Conservation (phyloP, 2,888 invertebrate species). For the Deilephila porcellus region DNA sequence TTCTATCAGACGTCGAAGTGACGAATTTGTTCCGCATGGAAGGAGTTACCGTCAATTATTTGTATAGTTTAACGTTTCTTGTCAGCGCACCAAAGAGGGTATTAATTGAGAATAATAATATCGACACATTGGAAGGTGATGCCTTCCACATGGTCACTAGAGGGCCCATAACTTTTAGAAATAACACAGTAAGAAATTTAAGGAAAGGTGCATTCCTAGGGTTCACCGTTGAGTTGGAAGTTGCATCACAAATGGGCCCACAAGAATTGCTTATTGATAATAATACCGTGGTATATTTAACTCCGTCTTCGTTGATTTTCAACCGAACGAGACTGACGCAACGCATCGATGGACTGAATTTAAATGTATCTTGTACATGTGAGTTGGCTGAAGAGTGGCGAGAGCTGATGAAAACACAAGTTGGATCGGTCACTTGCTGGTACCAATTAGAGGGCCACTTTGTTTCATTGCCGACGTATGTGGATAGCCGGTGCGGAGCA, state of each 20-base stretch:
- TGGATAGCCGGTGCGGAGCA: constrained; percentile 71
- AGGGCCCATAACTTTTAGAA: constrained; percentile 87
- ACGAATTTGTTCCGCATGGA: constrained; percentile 87
- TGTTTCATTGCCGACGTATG: constrained; percentile 70
- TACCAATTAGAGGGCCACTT: constrained; percentile 70
- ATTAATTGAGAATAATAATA: constrained; percentile 84
- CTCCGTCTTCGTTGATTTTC: constrained; percentile 84
- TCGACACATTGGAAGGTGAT: constrained; percentile 86
- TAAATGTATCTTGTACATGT: constrained; percentile 86
- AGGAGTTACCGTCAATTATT: constrained; percentile 86
- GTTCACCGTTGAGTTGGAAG: constrained; percentile 79
- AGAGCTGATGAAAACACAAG: constrained; percentile 62
- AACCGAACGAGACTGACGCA: constrained; percentile 83
- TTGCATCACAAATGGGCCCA: constrained; percentile 68
- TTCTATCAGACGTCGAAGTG: constrained; percentile 90
- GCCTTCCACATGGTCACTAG: constrained; percentile 86
- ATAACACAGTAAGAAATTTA: constrained; percentile 86
- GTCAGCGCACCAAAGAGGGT: constrained; percentile 86
- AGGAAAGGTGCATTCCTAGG: constrained; percentile 87
- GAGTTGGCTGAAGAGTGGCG: constrained; percentile 71
- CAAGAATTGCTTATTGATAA: constrained; percentile 86
- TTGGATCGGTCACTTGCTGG: constrained; percentile 74
- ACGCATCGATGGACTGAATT: constrained; percentile 84
- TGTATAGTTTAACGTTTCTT: constrained; percentile 89
- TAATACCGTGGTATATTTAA: constrained; percentile 85